Percentiles rank a stretch among this genome's conserved stretches.
Conservation (phyloP, 2,797 vertebrate species). For the Sorex maritimensis region DNA sequence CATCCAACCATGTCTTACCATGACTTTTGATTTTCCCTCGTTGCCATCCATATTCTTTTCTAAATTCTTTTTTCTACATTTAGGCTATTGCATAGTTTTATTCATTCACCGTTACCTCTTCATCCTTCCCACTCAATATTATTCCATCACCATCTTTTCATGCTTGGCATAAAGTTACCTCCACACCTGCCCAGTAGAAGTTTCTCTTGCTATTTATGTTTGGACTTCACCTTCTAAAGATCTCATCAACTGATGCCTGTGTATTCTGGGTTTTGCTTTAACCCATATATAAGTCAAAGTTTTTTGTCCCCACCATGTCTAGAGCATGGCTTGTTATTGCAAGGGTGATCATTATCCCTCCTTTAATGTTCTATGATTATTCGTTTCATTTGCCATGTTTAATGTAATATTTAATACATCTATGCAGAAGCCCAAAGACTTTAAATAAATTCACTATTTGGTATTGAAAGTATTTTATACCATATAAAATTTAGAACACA, state of each 20-base stretch:
- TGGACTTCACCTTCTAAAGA: neutral
- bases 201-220: accelerated
- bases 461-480: slow-evolving; percentile 72
- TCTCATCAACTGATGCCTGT: accelerated
- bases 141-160: too few relatives aligned
- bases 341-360: neutral
- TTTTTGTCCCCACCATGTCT: neutral
- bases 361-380: neutral
- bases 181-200: too few relatives aligned
- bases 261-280: neutral
- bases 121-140: too few relatives aligned
- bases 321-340: neutral
- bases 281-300: neutral
- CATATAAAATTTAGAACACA: slow-evolving; percentile 72
- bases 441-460: slow-evolving; percentile 65
- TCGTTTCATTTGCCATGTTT: slow-evolving; percentile 54
- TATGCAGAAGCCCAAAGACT: slow-evolving; percentile 63
- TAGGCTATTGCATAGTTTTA: neutral
- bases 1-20: accelerated
- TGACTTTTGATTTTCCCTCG: neutral
- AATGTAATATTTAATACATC: slow-evolving; percentile 64
- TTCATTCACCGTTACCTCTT: too few relatives aligned
- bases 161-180: too few relatives aligned
- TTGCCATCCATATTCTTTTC: neutral
- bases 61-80: neutral